Evolutionary conservation across 2,888 invertebrate genomes (phyloP), one percentile per base, ranked within the genome.

Genomic region (Rhynchonema sp.): DNA sequence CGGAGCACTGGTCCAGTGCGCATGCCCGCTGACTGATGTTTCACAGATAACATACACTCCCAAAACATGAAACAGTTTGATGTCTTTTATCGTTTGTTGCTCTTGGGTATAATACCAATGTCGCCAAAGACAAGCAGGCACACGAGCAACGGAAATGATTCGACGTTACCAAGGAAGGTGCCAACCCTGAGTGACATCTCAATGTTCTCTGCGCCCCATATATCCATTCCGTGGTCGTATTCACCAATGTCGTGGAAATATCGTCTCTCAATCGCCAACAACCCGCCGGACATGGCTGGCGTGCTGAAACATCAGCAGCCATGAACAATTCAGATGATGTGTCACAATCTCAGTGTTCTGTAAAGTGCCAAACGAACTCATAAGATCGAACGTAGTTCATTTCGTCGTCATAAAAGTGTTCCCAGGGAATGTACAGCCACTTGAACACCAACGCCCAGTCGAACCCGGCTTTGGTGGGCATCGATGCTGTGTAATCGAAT

Each of bases 211-310:
- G 87, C 89, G 58, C 96, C 98, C 96, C 96, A 98, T 70, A 98
- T 96, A 76, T 98, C 94, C 96, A 98, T 96, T 68, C 96, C 96
- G 77, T 91, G 85, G 75, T 98, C 98, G 75, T 98, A 98, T 59
- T 92, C 85, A 59, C 98, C 98, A 64, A 98, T 81, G 78, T 92
- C 87, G 77, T 92, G 90, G 80, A 98, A 98, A 77, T 91, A 98
- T 28, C 91, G 87, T 72, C 84, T 83, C 74, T 92, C 89, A 63
- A 96, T 92, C 58, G 94, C 86, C 65, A 80, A 76, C 46, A 96
- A 77, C 0, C 96, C 96, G 60, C 96, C 96, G 20, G 96, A 92
- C 94, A 96, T 96, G 0, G 96, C 94, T 0, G 94, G 94, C 0
- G 94, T 90, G 62, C 77, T 77, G 65, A 49, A 64, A 61, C 20